These are phyloP conservation scores for Bombus fervidus DNA, from an alignment of 1,140 invertebrate species.

Conservation along the genomic window DNA sequence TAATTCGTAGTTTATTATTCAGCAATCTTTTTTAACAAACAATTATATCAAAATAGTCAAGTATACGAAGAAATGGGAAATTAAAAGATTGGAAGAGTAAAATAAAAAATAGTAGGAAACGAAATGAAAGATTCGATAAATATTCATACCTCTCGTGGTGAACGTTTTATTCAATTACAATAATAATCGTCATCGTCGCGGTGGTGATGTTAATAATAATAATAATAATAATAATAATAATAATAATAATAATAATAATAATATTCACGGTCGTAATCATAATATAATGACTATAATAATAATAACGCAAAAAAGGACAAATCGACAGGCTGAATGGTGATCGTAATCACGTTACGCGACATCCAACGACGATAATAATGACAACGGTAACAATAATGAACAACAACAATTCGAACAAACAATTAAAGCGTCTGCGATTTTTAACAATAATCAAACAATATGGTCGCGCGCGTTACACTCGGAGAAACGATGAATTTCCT, in stretches of 20 bases:
- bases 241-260: not conserved
- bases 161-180: constrained; percentile 79
- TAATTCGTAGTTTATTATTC: too few relatives aligned
- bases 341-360: constrained; percentile 15
- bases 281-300: constrained; percentile 51
- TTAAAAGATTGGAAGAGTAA: not conserved
- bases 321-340: constrained; percentile 28
- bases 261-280: constrained; percentile 44
- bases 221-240: constrained; percentile 24
- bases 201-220: constrained; percentile 30
- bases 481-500: constrained; percentile 17
- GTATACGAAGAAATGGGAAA: not conserved
- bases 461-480: constrained; percentile 16
- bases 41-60: not conserved
- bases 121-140: not conserved
- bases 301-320: constrained; percentile 47
- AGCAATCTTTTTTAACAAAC: too few relatives aligned
- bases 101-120: not conserved
- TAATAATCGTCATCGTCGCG: constrained; percentile 50
- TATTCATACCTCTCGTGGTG: constrained; percentile 66
- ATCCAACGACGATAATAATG: constrained; percentile 61
- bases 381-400: constrained; percentile 70
- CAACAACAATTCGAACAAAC: constrained; percentile 34
- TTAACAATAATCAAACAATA: constrained; percentile 41
- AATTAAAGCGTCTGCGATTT: constrained; percentile 34